phyloP scores from a whole-genome alignment of 2,888 invertebrate species.

The Argynnis bischoffii region DNA sequence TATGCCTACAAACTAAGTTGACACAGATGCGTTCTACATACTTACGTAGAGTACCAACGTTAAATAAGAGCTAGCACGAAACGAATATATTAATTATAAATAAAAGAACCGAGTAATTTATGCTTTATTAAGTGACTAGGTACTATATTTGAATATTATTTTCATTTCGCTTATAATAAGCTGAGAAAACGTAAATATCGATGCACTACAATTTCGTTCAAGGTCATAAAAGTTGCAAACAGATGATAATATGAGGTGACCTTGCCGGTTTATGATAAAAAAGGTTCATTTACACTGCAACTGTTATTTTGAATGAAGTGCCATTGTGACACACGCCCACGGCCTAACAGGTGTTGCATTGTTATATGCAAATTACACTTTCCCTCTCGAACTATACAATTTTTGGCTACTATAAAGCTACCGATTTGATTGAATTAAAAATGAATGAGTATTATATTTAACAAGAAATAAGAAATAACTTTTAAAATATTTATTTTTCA shows the following conservation, averaged over 20 bases:
- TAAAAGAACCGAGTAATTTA: too few relatives aligned
- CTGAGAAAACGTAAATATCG: not conserved
- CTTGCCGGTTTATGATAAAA: slow-evolving; percentile 75
- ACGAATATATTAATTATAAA: too few relatives aligned
- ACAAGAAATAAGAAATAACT: not conserved
- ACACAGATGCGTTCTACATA: slow-evolving; percentile 71
- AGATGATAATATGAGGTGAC: slow-evolving; percentile 69
- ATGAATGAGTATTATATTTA: slow-evolving; percentile 15
- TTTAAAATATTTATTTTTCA: not conserved
- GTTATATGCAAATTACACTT: slow-evolving; percentile 81
- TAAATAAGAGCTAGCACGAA: not conserved
- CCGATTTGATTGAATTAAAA: slow-evolving; percentile 29
- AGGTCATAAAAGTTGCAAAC: slow-evolving; percentile 41
- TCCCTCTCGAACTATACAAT: slow-evolving; percentile 69
- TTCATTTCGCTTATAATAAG: too few relatives aligned
- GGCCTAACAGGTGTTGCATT: slow-evolving; percentile 77
- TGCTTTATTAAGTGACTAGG: too few relatives aligned
- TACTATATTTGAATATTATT: too few relatives aligned
- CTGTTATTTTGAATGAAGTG: slow-evolving; percentile 68
- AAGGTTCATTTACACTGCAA: slow-evolving; percentile 81
- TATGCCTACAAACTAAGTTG: slow-evolving; percentile 58
- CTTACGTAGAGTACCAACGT: not conserved
- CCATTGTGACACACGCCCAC: slow-evolving; percentile 74
- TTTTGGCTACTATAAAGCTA: slow-evolving; percentile 57
- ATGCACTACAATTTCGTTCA: slow-evolving; percentile 18